Percentiles rank a stretch among this genome's conserved stretches.
phyloP scores from a whole-genome alignment of 2,888 invertebrate species.

The Sesamia inferens region DNA sequence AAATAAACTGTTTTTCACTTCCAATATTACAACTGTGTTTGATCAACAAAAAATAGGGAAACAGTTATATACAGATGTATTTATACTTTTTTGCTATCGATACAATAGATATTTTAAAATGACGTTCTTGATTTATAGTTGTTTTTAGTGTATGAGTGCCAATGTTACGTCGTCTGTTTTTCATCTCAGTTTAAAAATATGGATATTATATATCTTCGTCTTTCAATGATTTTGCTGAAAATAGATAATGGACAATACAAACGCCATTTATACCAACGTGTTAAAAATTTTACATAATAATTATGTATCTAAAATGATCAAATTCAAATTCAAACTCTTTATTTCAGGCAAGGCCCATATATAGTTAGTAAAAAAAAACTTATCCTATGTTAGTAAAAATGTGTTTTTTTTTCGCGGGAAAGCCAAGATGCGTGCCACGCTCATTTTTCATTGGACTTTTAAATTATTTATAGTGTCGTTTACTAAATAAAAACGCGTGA shows the following conservation, averaged over 20 bases:
- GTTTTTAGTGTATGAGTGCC: slow-evolving; percentile 29
- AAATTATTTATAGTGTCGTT: too few relatives aligned
- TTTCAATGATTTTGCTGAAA: neutral
- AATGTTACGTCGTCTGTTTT: slow-evolving; percentile 33
- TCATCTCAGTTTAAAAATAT: slow-evolving; percentile 16
- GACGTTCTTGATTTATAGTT: slow-evolving; percentile 43
- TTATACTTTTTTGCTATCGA: slow-evolving; percentile 27
- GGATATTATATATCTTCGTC: neutral
- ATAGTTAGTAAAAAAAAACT: too few relatives aligned
- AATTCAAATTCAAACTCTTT: too few relatives aligned
- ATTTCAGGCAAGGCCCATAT: too few relatives aligned
- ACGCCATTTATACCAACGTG: neutral
- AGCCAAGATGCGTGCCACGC: too few relatives aligned
- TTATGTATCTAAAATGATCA: neutral
- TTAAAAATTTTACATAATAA: neutral
- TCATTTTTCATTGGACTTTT: too few relatives aligned
- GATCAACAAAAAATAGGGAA: slow-evolving; percentile 34
- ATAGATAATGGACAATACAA: neutral
- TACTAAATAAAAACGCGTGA: too few relatives aligned
- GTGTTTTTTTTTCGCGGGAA: too few relatives aligned
- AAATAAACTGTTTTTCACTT: slow-evolving; percentile 16
- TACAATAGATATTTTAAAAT: slow-evolving; percentile 48
- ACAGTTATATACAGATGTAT: slow-evolving; percentile 28
- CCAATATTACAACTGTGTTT: neutral
- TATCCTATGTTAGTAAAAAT: too few relatives aligned